Conservation (phyloP, 2,797 vertebrate genomes). For the Dendrocincla tyrannina region DNA sequence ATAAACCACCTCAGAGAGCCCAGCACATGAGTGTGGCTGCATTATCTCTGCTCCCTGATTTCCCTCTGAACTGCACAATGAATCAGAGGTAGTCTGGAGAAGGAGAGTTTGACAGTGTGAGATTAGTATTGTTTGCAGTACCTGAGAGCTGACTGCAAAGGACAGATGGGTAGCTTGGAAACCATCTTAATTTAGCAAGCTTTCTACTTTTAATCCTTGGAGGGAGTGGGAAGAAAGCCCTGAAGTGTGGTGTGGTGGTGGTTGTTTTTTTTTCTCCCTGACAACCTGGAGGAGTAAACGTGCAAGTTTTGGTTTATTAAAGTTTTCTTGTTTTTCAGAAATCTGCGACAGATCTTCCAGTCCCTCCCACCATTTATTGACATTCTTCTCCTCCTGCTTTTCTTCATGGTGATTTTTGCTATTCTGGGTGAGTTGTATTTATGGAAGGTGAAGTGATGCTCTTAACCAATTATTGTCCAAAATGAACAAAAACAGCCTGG, state of each 20-base stretch:
- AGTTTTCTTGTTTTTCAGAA: constrained; percentile 77
- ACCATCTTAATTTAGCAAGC: background rate
- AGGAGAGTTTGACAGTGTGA: background rate
- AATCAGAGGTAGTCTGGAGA: background rate
- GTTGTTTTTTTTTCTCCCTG: background rate
- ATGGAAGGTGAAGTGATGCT: background rate
- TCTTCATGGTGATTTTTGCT: constrained; percentile 99
- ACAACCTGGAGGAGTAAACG: background rate
- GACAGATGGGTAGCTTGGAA: constrained; percentile 6
- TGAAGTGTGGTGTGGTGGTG: background rate
- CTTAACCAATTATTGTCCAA: background rate
- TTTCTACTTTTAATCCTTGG: background rate
- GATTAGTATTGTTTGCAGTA: background rate
- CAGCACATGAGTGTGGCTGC: background rate
- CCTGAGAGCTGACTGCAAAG: background rate
- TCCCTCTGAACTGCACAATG: background rate
- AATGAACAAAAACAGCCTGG: background rate
- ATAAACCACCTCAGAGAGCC: background rate
- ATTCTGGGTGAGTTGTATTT: constrained; percentile 85
- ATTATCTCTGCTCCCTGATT: background rate
- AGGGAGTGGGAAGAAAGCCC: background rate
- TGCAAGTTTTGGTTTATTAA: background rate
- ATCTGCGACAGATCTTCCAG: constrained; percentile 98
- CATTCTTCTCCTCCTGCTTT: constrained; percentile 94
- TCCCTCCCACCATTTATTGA: constrained; percentile 98